Evolutionary conservation across 2,797 vertebrate genomes (phyloP), one percentile per base, ranked within the genome.

Genomic region (Periparus ater): DNA sequence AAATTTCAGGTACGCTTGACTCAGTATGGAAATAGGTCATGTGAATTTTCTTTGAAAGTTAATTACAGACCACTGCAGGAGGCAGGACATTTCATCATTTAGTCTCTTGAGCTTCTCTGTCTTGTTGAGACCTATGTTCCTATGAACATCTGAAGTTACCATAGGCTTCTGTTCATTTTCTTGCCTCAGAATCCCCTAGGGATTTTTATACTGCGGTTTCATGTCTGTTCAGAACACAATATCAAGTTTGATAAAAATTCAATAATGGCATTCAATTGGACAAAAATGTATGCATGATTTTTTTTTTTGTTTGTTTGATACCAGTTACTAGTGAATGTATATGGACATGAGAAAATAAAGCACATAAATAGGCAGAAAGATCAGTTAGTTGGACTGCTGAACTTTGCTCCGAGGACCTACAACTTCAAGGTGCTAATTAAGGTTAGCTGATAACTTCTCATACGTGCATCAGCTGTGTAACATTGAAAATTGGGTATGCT

Each of bases 1-100:
- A 34, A 40, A 74, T 92, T 96, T 97, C 38, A 93, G 66, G 75
- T 32, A 66, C 25, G n/a, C 47, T 81, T 92, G 75, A 66, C 45
- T n/a, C 32, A 60, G 20, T 34, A 27, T 57, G 57, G 82, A 96
- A 79, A 76, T 22, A 23, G 18, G 10, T 32, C 16, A 17, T 4
- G 51, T 79, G 93, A 72, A 40, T 17, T 77, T 93, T 87, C 60
- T 79, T 78, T 47, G 9, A 57, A 86, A 73, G 65, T 66, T 62
- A 76, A 44, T 67, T 71, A 63, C 91, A 93, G 67, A 66, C 32
- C 12, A 58, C 38, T 62, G 51, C 57, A 40, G 91, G 42, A 72
- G 72, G 67, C 29, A 85, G 51, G 47, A 51, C 32, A 67, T 79
- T 68, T 89, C 48, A 77, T 55, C 58, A 63, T 61, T 79, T 44